Evolutionary conservation across 2,113 vertebrate genomes (phyloP).

Genomic region (Equus quagga): DNA sequence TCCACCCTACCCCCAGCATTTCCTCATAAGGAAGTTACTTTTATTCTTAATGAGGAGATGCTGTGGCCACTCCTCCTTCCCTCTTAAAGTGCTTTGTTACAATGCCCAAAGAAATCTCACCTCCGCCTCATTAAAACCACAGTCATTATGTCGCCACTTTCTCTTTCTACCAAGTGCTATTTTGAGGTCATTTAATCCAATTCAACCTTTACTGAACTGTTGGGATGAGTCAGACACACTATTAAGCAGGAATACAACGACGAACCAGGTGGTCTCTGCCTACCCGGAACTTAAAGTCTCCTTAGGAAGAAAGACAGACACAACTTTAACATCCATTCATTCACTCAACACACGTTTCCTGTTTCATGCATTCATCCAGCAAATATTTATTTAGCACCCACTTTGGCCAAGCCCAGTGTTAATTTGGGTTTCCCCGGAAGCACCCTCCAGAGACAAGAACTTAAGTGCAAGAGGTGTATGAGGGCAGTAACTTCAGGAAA

Average conservation of each 20-base stretch:
- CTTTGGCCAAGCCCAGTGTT: neutral
- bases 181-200: slow-evolving; percentile 55
- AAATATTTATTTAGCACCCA: neutral
- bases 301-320: neutral
- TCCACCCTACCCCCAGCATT: neutral
- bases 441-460: neutral
- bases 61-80: neutral
- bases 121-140: slow-evolving; percentile 38
- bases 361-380: neutral
- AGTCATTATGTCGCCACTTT: neutral
- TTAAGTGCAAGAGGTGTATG: neutral
- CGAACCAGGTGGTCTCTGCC: neutral
- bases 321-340: neutral
- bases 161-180: slow-evolving; percentile 13
- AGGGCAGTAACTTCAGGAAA: neutral
- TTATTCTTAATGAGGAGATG: neutral
- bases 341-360: neutral
- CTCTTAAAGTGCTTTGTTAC: slow-evolving; percentile 37
- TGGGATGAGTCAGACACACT: slow-evolving; percentile 8
- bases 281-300: neutral
- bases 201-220: neutral
- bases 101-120: slow-evolving; percentile 28
- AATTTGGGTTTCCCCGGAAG: slow-evolving; percentile 7
- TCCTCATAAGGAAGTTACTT: slow-evolving; percentile 8
- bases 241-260: neutral